phyloP scores from a whole-genome alignment of 2,797 vertebrate species.

The Enteromius fasciolatus region DNA sequence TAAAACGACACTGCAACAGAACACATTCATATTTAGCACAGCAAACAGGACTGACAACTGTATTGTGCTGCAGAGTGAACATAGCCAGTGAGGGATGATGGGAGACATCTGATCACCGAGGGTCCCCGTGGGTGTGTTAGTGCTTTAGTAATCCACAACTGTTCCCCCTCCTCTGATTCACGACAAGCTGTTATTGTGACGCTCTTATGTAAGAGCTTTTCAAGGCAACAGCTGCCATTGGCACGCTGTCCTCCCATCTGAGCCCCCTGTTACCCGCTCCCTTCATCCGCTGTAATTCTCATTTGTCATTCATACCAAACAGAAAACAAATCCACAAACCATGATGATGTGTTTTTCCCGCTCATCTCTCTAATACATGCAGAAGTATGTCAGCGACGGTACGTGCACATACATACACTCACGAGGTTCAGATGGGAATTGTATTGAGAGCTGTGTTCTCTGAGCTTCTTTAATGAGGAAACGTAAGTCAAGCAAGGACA shows the following conservation, averaged over 20 bases:
- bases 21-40: not conserved
- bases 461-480: slow-evolving; percentile 35
- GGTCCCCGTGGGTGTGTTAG: slow-evolving; percentile 5
- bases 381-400: slow-evolving; percentile 48
- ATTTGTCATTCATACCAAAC: slow-evolving; percentile 50
- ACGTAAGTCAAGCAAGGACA: slow-evolving; percentile 45
- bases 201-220: slow-evolving; percentile 55
- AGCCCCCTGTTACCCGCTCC: slow-evolving; percentile 30
- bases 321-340: slow-evolving; percentile 42
- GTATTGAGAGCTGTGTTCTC: slow-evolving; percentile 21
- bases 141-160: slow-evolving; percentile 42
- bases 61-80: not conserved
- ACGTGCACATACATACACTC: slow-evolving; percentile 10
- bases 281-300: slow-evolving; percentile 53
- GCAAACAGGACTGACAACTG: not conserved
- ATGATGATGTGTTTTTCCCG: slow-evolving; percentile 36
- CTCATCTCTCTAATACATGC: slow-evolving; percentile 32
- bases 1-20: not conserved
- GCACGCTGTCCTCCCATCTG: slow-evolving; percentile 43
- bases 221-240: slow-evolving; percentile 57
- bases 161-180: slow-evolving; percentile 31
- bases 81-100: slow-evolving; percentile 1
- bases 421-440: slow-evolving; percentile 26
- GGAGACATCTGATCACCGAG: slow-evolving; percentile 17
- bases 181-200: slow-evolving; percentile 43